These are phyloP conservation scores for Pedicia rivosa DNA, from an alignment of 2,888 invertebrate genomes.

Conservation along the genomic window DNA sequence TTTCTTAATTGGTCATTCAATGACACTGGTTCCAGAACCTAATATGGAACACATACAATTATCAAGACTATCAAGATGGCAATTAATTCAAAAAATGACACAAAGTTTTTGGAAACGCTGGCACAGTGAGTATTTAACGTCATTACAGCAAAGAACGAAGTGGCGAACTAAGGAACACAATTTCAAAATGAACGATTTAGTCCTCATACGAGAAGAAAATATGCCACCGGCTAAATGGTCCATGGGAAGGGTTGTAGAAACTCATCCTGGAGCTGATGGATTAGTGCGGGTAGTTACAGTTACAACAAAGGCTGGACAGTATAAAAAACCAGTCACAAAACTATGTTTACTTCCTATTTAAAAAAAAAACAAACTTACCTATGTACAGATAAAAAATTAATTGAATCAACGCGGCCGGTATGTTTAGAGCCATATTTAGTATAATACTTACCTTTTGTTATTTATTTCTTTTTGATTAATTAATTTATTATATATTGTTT, in stretches of 20 bases:
- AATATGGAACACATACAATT: conserved; percentile 9
- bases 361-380: no score
- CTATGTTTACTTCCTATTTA: no score
- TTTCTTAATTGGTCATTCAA: neutral
- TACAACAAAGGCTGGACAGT: neutral
- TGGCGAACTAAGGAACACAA: conserved; percentile 12
- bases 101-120: conserved; percentile 17
- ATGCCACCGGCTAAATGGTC: conserved; percentile 15
- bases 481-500: no score
- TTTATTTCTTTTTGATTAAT: no score
- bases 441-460: no score
- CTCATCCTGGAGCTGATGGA: conserved; percentile 15
- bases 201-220: conserved; percentile 16
- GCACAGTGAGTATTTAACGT: conserved; percentile 15
- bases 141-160: conserved; percentile 16
- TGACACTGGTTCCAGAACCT: conserved; percentile 13
- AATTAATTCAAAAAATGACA: conserved; percentile 14
- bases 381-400: no score
- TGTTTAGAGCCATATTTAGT: no score
- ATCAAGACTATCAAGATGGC: conserved; percentile 14
- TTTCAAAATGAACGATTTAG: conserved; percentile 13
- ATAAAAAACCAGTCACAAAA: neutral
- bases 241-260: conserved; percentile 13
- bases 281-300: conserved; percentile 11
- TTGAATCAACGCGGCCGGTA: neutral